Conservation (phyloP, 2,797 vertebrate species). For the Monodelphis domestica region DNA sequence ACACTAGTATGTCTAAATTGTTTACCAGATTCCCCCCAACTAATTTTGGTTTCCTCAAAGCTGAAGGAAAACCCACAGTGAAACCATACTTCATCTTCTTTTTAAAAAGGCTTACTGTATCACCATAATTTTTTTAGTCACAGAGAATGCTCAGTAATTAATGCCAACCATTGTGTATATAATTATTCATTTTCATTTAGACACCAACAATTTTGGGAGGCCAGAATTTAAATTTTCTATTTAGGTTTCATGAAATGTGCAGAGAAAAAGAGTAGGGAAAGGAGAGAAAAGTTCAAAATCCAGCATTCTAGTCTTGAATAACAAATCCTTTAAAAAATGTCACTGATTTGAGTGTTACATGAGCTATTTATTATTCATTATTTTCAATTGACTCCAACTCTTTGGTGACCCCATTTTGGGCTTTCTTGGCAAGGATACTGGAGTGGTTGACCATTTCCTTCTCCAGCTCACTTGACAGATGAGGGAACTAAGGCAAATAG, state of each 20-base stretch:
- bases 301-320: background rate
- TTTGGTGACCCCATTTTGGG: too few species aligned
- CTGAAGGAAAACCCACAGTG: background rate
- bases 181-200: background rate
- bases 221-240: constrained; percentile 22
- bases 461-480: too few species aligned
- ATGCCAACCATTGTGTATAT: background rate
- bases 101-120: background rate
- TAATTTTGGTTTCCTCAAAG: background rate
- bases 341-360: background rate
- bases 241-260: constrained; percentile 14
- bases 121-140: background rate
- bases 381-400: too few species aligned
- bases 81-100: background rate
- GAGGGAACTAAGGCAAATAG: too few species aligned
- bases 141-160: constrained; percentile 20
- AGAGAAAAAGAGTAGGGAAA: background rate
- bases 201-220: background rate
- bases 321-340: background rate
- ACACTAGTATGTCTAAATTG: constrained; percentile 88
- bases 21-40: background rate
- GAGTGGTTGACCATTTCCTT: too few species aligned
- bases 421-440: too few species aligned
- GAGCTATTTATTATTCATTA: too few species aligned
- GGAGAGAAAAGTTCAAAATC: constrained; percentile 14